phyloP scores from a whole-genome alignment of 2,113 vertebrate species.

The Nibea coibor region DNA sequence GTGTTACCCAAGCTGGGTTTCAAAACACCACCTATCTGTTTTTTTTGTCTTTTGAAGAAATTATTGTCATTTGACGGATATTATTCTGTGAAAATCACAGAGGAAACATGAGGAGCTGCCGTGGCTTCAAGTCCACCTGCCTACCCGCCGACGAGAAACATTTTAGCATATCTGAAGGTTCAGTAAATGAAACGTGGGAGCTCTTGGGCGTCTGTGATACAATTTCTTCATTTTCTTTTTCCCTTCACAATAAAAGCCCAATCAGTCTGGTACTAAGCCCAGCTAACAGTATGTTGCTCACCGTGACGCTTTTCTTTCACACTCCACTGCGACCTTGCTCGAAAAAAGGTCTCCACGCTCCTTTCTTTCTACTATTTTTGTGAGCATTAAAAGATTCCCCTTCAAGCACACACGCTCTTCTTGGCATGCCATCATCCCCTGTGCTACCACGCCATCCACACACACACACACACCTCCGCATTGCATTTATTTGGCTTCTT shows the following conservation, averaged over 20 bases:
- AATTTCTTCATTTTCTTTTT: constrained; percentile 13
- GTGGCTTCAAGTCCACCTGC: constrained; percentile 24
- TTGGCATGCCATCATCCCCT: constrained; percentile 21
- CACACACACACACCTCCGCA: constrained; percentile 20
- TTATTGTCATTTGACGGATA: constrained; percentile 54
- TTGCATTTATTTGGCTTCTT: constrained; percentile 41
- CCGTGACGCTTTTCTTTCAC: constrained; percentile 37
- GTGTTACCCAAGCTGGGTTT: constrained; percentile 52
- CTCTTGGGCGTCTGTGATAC: constrained; percentile 20
- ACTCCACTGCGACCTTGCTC: constrained; percentile 37
- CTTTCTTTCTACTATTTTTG: constrained; percentile 35
- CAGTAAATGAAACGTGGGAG: constrained; percentile 23
- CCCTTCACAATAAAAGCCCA: constrained; percentile 24
- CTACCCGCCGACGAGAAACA: not conserved
- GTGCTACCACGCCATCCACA: not conserved
- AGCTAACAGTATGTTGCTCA: constrained; percentile 30
- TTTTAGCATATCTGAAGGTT: constrained; percentile 46
- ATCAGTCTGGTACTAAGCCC: constrained; percentile 34
- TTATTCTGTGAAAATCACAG: constrained; percentile 47
- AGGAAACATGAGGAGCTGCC: constrained; percentile 10
- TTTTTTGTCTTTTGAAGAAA: constrained; percentile 63
- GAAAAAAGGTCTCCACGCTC: constrained; percentile 37
- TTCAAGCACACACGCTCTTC: not conserved
- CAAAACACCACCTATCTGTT: constrained; percentile 36
- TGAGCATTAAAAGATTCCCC: constrained; percentile 48